Conservation (phyloP, 2,888 invertebrate species). For the Lycia hirtaria region DNA sequence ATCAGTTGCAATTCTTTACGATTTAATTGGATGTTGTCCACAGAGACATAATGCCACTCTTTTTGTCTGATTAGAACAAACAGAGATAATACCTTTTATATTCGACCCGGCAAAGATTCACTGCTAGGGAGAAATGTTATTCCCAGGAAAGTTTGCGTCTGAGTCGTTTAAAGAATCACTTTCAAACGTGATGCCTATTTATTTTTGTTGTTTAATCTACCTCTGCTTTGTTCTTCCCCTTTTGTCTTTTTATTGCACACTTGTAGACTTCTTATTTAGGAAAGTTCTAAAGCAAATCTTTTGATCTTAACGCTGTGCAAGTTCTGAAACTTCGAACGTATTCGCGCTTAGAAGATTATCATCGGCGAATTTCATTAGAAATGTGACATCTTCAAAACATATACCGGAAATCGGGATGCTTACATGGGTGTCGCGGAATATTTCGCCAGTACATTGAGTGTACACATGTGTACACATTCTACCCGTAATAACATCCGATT, state of each 20-base stretch:
- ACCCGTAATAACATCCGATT: too few species aligned
- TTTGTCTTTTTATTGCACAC: constrained; percentile 63
- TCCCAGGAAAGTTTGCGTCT: constrained; percentile 50
- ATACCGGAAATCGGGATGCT: too few species aligned
- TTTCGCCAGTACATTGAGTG: too few species aligned
- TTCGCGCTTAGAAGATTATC: constrained; percentile 50
- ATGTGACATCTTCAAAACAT: constrained; percentile 19
- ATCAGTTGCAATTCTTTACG: constrained; percentile 38
- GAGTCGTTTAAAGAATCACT: constrained; percentile 55
- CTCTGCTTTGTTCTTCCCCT: constrained; percentile 57
- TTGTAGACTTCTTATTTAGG: constrained; percentile 57
- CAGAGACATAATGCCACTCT: constrained; percentile 34
- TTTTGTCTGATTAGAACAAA: constrained; percentile 42
- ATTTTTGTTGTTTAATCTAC: constrained; percentile 69
- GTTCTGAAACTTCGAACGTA: constrained; percentile 46
- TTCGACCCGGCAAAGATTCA: constrained; percentile 32
- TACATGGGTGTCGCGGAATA: too few species aligned
- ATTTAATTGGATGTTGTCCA: constrained; percentile 44
- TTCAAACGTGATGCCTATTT: constrained; percentile 61
- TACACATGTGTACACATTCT: too few species aligned
- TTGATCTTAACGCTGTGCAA: constrained; percentile 65
- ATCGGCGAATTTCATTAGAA: constrained; percentile 44
- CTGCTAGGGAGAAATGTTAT: constrained; percentile 36
- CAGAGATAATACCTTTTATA: constrained; percentile 32
- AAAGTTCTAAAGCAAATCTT: constrained; percentile 63